Evolutionary conservation across 2,888 invertebrate species (phyloP), one percentile per base, ranked within the genome.

Genomic region (Troides oblongomaculatus): DNA sequence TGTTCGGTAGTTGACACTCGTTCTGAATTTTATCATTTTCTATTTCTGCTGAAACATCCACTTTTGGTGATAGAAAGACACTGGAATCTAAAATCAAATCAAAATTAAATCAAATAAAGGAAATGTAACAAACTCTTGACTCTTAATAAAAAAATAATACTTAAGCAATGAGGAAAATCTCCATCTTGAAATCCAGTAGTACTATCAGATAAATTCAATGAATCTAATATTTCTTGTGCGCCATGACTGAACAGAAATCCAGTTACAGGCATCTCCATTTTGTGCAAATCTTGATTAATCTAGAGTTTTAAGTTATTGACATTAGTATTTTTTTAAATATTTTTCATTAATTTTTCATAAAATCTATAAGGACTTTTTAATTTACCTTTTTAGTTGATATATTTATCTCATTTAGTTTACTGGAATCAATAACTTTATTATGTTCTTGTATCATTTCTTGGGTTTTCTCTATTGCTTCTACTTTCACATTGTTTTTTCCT

Each of bases 1-100:
- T 90, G 74, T 85, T 88, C 1, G 90, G 88, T 18, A 84, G 82
- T 69, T 88, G 88, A 30, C 88, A 86, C 61, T 74, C 69, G 2
- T 78, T 76, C 73, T 85, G 81, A 69, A 63, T 56, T 71, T 82
- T 82, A 50, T 82, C 81, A 74, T 71, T 73, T 56, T 50, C 66
- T 69, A 73, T 66, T 46, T 79, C 76, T 67, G 82, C 74, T 58
- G 81, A 76, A 62, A 82, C 63, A 73, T 90, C 87, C 69, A 85
- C 88, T 78, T 90, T 92, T 56, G 92, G 92, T 57, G 92, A 92
- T 61, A 90, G 75, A 64, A 92, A 82, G 23, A 91, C 77, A 74
- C 84, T 90, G 61, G 89, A 81, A 81, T 92, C 91, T 91, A 75
- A 62, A 83, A 81, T 69, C 58, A 61, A 64, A 64, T 18, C 53